A percentile compares a stretch with the other conserved stretches of the same genome.
Evolutionary conservation across 2,113 vertebrate species (phyloP).

Genomic region (Dipodomys ordii): DNA sequence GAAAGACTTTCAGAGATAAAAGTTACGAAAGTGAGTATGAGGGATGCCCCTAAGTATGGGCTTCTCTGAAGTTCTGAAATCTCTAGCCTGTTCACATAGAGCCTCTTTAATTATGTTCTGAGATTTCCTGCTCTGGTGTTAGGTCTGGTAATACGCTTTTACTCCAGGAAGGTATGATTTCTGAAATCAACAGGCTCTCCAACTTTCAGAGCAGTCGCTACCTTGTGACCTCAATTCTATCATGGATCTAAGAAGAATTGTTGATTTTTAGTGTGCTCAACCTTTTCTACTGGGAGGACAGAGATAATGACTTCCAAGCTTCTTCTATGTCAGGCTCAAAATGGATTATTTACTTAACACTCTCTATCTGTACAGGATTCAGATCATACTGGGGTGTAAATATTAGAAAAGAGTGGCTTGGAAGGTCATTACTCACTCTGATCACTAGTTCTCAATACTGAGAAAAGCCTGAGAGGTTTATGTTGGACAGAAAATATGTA

Average conservation of each 20-base stretch:
- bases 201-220: background rate
- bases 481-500: background rate
- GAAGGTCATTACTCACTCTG: background rate
- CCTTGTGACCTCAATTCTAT: background rate
- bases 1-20: background rate
- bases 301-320: background rate
- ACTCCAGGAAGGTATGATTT: background rate
- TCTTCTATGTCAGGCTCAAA: background rate
- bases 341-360: background rate
- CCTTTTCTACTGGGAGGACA: background rate
- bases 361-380: background rate
- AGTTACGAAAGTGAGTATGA: background rate
- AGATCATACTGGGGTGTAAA: constrained; percentile 19
- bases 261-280: background rate
- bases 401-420: background rate
- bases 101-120: background rate
- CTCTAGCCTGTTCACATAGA: background rate
- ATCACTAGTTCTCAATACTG: background rate
- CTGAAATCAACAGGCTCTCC: background rate
- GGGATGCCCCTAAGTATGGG: rapidly evolving
- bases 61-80: background rate
- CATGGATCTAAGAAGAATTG: background rate
- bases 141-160: background rate
- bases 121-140: background rate
- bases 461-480: background rate